phyloP scores from a whole-genome alignment of 2,113 vertebrate genomes.

The Peromyscus polionotus region DNA sequence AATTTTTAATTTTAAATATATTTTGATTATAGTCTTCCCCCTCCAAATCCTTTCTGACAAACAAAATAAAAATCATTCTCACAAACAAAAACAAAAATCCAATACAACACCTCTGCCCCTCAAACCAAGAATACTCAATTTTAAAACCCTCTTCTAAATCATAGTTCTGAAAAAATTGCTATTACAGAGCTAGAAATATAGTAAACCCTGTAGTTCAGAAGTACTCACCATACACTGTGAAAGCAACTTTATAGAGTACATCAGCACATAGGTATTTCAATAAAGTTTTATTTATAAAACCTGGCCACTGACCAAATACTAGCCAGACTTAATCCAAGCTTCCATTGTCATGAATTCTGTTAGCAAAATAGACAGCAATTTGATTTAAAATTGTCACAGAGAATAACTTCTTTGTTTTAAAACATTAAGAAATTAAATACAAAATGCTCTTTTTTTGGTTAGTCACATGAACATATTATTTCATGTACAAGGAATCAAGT shows the following conservation, averaged over 20 bases:
- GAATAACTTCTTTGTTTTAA: not conserved
- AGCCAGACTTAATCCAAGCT: not conserved
- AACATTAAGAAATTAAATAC: conserved; percentile 25
- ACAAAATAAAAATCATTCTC: not conserved
- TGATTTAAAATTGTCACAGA: not conserved
- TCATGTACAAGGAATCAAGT: not conserved
- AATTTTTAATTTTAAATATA: not conserved
- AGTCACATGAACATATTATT: conserved; percentile 18
- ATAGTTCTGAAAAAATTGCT: not conserved
- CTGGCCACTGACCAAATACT: not conserved
- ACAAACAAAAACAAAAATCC: not conserved
- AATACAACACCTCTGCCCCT: not conserved
- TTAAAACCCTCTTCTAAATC: not conserved
- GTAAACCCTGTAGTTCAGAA: not conserved
- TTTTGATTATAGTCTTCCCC: not conserved
- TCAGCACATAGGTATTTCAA: not conserved
- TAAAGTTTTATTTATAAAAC: conserved; percentile 46
- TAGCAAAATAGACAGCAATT: not conserved
- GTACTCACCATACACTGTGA: not conserved
- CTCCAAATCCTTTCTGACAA: not conserved
- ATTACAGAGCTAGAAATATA: not conserved
- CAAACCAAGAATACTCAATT: not conserved
- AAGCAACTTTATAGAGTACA: not conserved
- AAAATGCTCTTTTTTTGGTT: not conserved
- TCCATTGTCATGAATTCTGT: not conserved